Conservation (phyloP, 2,113 vertebrate genomes). For the Prunella fulvescens region DNA sequence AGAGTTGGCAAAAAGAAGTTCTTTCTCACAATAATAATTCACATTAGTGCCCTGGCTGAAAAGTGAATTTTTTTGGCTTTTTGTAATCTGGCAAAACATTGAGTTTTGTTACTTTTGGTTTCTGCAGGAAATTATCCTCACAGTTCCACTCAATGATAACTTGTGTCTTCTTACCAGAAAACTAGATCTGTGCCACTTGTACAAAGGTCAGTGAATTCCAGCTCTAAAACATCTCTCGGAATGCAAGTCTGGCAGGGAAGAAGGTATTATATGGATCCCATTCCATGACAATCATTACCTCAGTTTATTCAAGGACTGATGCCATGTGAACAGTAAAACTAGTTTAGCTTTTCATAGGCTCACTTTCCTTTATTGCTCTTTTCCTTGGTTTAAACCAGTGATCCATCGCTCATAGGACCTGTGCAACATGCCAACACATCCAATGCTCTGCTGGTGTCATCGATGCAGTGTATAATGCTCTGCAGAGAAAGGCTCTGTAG, state of each 20-base stretch:
- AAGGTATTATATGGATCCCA: neutral
- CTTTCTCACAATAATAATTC: slow-evolving; percentile 34
- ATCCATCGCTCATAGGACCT: fast-evolving
- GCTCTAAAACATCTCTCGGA: slow-evolving; percentile 23
- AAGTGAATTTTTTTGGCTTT: neutral
- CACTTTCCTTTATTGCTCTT: neutral
- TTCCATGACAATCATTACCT: neutral
- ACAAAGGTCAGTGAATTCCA: slow-evolving; percentile 43
- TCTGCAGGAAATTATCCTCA: slow-evolving; percentile 27
- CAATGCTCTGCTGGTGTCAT: neutral
- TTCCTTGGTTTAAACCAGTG: neutral
- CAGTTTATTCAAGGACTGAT: neutral
- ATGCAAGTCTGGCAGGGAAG: neutral
- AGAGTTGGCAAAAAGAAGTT: neutral
- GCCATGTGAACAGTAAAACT: neutral
- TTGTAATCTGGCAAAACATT: slow-evolving; percentile 31
- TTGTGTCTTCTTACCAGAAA: slow-evolving; percentile 51
- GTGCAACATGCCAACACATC: neutral
- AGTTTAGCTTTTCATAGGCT: neutral
- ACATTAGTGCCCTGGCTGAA: slow-evolving; percentile 20
- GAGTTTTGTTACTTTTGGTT: slow-evolving; percentile 44
- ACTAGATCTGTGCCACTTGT: slow-evolving; percentile 32
- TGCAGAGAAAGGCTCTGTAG: neutral
- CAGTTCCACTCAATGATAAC: slow-evolving; percentile 15
- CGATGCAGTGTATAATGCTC: neutral